phyloP scores from a whole-genome alignment of 53 echinoderm and acorn worm species.

The Pentamera pediparva region DNA sequence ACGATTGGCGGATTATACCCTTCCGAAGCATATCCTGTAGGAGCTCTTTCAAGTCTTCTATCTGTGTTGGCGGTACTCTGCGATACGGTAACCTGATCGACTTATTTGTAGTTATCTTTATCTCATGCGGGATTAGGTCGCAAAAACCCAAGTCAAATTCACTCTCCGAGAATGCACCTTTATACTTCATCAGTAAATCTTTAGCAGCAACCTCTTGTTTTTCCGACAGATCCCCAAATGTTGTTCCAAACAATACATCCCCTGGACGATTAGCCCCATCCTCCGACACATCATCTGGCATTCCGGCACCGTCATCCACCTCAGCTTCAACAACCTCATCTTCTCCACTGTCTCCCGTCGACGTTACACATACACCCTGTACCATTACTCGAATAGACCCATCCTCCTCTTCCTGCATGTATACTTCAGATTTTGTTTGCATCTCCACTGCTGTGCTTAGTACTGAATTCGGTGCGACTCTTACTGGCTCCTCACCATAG shows the following conservation, averaged over 20 bases:
- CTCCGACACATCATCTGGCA: too few relatives aligned
- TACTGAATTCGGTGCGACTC: too few relatives aligned
- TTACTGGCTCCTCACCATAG: too few relatives aligned
- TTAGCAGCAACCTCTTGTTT: not conserved
- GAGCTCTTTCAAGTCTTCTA: conserved; percentile 3
- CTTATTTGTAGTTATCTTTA: not conserved
- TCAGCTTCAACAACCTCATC: too few relatives aligned
- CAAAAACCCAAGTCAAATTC: conserved; percentile 15
- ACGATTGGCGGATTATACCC: conserved; percentile 9
- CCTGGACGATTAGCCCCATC: not conserved
- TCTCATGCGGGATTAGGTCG: conserved; percentile 11
- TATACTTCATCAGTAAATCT: not conserved
- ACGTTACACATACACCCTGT: too few relatives aligned
- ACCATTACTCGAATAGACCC: too few relatives aligned
- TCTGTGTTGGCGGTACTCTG: conserved; percentile 11
- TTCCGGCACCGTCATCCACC: too few relatives aligned
- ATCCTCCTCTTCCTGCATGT: too few relatives aligned
- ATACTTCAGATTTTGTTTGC: too few relatives aligned
- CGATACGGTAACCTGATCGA: not conserved
- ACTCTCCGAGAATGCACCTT: conserved; percentile 1
- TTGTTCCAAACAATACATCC: not conserved
- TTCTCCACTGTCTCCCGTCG: too few relatives aligned
- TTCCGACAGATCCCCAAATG: not conserved
- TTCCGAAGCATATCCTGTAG: conserved; percentile 6
- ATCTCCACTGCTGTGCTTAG: too few relatives aligned